Conservation (phyloP, 2,797 vertebrate genomes). For the Eutrigla gurnardus region DNA sequence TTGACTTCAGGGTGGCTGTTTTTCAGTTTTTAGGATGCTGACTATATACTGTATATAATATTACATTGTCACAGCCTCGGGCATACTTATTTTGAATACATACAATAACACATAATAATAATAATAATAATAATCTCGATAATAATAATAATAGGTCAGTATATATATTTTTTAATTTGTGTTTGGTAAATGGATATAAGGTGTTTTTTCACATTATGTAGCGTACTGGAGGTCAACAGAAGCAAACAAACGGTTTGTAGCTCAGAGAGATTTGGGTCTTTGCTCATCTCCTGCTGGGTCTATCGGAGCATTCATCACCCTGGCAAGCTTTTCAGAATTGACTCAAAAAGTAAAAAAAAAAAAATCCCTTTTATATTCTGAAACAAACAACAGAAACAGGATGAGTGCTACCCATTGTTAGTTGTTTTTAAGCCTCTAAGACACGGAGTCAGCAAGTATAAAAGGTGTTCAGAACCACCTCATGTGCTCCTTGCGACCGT, state of each 20-base stretch:
- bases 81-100: too few species aligned
- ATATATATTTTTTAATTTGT: background rate
- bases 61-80: too few species aligned
- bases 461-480: constrained; percentile 3
- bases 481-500: constrained; percentile 46
- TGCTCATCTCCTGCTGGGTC: constrained; percentile 69
- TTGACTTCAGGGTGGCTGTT: too few species aligned
- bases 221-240: constrained; percentile 14
- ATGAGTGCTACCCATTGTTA: constrained; percentile 22
- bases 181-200: background rate
- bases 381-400: constrained; percentile 12
- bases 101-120: background rate
- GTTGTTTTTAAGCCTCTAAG: constrained; percentile 8
- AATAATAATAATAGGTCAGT: background rate
- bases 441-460: constrained; percentile 30
- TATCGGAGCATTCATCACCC: constrained; percentile 71
- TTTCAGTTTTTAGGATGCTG: too few species aligned
- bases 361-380: background rate
- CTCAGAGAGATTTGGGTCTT: constrained; percentile 50
- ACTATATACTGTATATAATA: too few species aligned
- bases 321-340: constrained; percentile 58
- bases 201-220: constrained; percentile 15
- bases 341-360: constrained; percentile 41
- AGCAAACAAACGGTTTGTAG: constrained; percentile 41
- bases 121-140: too few species aligned